Evolutionary conservation across 2,113 vertebrate species (phyloP).

Genomic region (Salvator merianae): DNA sequence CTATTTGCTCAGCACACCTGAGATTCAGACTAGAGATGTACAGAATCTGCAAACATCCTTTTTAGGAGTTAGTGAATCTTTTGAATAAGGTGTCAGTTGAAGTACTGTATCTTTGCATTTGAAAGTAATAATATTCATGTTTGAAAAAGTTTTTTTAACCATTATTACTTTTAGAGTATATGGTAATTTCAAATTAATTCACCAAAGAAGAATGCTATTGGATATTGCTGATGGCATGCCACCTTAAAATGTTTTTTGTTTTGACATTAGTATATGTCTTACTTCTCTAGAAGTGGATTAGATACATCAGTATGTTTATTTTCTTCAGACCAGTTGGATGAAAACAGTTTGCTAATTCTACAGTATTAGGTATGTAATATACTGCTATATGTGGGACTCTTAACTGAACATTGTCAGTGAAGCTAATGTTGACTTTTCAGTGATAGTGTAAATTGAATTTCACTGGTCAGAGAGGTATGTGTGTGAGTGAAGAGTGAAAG

Average conservation of each 20-base stretch:
- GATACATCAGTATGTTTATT: not conserved
- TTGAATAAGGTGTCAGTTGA: not conserved
- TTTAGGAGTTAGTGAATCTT: not conserved
- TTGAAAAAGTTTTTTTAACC: not conserved
- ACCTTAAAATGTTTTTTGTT: not conserved
- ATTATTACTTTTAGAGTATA: not conserved
- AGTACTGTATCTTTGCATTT: not conserved
- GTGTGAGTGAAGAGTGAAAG: not conserved
- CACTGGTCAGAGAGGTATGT: not conserved
- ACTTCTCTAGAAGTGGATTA: not conserved
- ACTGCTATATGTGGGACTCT: not conserved
- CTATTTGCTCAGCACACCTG: constrained; percentile 15
- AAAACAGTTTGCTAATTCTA: not conserved
- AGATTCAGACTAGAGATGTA: not conserved
- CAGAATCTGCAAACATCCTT: not conserved
- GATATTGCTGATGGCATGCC: not conserved
- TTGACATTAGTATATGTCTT: not conserved
- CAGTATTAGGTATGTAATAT: not conserved
- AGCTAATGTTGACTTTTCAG: not conserved
- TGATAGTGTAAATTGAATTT: not conserved
- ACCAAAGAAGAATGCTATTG: not conserved
- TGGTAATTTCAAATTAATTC: not conserved
- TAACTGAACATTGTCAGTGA: not conserved
- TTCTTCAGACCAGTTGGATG: not conserved
- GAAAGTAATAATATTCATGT: not conserved